Base-by-base conservation (phyloP, 2,888 invertebrate genomes). In the Drosophila sordidula region DNA sequence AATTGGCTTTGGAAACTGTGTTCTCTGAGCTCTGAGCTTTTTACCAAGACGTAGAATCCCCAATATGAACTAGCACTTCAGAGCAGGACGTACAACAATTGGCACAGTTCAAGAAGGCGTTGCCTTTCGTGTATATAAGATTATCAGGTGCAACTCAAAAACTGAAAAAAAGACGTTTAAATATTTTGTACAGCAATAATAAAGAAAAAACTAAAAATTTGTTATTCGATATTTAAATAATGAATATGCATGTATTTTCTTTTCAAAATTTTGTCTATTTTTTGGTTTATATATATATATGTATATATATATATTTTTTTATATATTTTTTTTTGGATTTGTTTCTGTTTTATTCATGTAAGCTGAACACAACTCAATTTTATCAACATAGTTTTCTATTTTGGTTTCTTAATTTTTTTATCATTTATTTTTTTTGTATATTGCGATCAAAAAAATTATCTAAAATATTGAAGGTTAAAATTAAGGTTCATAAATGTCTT, bases 321-420 rank as follows among this genome's bases (percentile, higher is more conserved):
- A 34, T n/a, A n/a, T n/a, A n/a, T 18, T 41, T 45, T 26, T 34
- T 32, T 25, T 58, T 50, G 38, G 61, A 45, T 42, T 12, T 41
- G 18, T 44, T 61, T 44, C 39, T 45, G 29, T 29, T 29, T 29
- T 29, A 29, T 29, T 29, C 29, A 26, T 26, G 47, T 57, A 66
- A 62, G 66, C 63, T 70, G 80, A 78, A 78, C 73, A 80, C 70
- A 84, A 81, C 77, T 82, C 64, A 68, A 70, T 64, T 52, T 65
- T 70, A 79, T 75, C 68, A 75, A 80, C 62, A 82, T 75, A 75
- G 45, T 61, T 67, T 59, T 50, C 39, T 32, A 49, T 11, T 32
- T 32, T 32, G 32, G 2, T 29, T 29, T 29, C 3, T 2, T 29
- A 29, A 29, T 52, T 39, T 45, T 26, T 39, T 34, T 18, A 55